Percentiles rank a stretch among this genome's conserved stretches.
These are phyloP conservation scores for Akabosia matsudoensis DNA, from an alignment of 1,140 invertebrate genomes.

Conservation along the genomic window DNA sequence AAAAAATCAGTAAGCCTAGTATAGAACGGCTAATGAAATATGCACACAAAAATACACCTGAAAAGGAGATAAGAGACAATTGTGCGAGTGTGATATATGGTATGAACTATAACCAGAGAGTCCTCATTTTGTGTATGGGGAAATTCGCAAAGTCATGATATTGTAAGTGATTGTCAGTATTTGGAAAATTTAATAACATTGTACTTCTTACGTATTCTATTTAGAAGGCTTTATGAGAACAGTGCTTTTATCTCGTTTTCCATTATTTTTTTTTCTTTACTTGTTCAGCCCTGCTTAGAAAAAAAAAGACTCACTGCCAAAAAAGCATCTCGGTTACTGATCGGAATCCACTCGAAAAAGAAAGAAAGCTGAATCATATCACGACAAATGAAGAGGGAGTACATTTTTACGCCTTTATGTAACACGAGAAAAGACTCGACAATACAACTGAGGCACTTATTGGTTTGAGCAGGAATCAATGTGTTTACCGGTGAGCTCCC, in stretches of 20 bases:
- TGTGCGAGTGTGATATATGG: not conserved
- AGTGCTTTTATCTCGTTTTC: not conserved
- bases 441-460: not conserved
- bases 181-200: slow-evolving; percentile 19
- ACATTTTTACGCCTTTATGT: not conserved
- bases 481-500: no score
- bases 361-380: slow-evolving; percentile 15
- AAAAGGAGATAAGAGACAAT: not conserved
- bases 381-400: not conserved
- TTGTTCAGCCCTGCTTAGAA: not conserved
- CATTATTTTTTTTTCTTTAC: not conserved
- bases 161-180: slow-evolving; percentile 3
- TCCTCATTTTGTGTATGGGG: not conserved
- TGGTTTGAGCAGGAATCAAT: not conserved
- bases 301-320: not conserved
- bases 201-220: not conserved
- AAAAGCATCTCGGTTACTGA: not conserved
- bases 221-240: not conserved
- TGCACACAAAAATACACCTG: not conserved
- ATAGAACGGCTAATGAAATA: no score
- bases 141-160: slow-evolving; percentile 17
- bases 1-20: no score
- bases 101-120: not conserved
- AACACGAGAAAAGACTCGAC: not conserved
- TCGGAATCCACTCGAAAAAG: not conserved